Conservation (phyloP, 2,113 vertebrate species). For the Centropristis striata region DNA sequence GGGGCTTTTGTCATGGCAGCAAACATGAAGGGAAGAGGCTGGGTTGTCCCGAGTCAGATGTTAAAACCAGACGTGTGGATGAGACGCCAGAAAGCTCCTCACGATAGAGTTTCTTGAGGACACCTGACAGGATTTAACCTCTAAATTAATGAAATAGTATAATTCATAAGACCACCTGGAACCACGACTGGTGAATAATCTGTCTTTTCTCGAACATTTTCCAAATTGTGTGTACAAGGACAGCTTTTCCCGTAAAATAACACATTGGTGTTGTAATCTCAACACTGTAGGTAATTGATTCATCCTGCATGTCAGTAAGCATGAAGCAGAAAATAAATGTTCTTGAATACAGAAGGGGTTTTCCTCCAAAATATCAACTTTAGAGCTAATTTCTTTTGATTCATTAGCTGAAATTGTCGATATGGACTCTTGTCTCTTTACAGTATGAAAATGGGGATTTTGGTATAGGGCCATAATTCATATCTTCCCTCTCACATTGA, state of each 20-base stretch:
- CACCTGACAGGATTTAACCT: background rate
- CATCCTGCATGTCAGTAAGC: background rate
- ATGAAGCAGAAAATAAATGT: background rate
- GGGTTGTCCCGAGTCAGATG: constrained; percentile 46
- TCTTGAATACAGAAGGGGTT: background rate
- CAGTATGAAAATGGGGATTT: background rate
- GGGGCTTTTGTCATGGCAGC: constrained; percentile 37
- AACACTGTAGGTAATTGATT: constrained; percentile 11
- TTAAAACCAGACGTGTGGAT: constrained; percentile 60
- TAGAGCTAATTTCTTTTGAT: background rate
- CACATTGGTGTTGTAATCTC: background rate
- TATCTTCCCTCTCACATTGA: no score
- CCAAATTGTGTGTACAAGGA: constrained; percentile 31
- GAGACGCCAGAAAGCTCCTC: background rate
- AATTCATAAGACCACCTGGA: constrained; percentile 1
- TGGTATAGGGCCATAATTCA: no score
- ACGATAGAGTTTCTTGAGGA: constrained; percentile 17
- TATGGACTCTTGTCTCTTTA: background rate
- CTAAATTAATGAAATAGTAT: background rate
- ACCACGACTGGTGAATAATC: background rate
- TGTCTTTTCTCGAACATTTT: constrained; percentile 20
- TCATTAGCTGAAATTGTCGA: no score
- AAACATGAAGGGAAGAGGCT: constrained; percentile 23
- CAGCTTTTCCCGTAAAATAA: background rate
- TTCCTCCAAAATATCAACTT: background rate